Evolutionary conservation across 2,113 vertebrate genomes (phyloP).

Genomic region (Sapayoa aenigma): DNA sequence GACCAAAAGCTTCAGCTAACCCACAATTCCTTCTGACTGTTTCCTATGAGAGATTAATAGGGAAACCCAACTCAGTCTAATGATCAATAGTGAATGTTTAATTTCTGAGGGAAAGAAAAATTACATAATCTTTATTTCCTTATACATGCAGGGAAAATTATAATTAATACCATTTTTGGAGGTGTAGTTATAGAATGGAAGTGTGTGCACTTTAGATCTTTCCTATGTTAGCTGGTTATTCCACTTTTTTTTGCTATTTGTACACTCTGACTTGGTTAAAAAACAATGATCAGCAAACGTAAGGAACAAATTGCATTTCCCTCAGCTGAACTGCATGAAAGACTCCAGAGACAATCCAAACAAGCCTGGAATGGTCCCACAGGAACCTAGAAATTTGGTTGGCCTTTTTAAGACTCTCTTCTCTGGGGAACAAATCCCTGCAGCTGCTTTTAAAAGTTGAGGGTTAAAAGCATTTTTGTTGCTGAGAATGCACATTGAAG

Average conservation of each 20-base stretch:
- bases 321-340: conserved; percentile 43
- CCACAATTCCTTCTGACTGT: background rate
- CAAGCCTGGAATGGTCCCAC: background rate
- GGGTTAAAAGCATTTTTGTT: conserved; percentile 62
- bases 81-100: background rate
- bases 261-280: conserved; percentile 33
- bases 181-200: background rate
- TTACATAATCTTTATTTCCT: background rate
- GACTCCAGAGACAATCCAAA: conserved; percentile 48
- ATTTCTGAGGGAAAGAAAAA: background rate
- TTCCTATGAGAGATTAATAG: background rate
- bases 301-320: conserved; percentile 54
- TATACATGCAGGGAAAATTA: background rate
- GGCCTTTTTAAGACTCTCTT: conserved; percentile 33
- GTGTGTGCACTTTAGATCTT: background rate
- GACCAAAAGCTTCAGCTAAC: background rate
- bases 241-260: background rate
- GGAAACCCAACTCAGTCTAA: background rate
- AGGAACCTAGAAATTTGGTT: conserved; percentile 14
- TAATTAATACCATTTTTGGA: background rate
- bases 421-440: conserved; percentile 51
- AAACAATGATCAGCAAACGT: conserved; percentile 49
- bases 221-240: background rate
- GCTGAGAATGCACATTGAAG: conserved; percentile 47
- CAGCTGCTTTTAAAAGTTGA: conserved; percentile 61